These are phyloP conservation scores for Rugalucina vietnamica DNA, from an alignment of 2,888 invertebrate species.

Conservation along the genomic window DNA sequence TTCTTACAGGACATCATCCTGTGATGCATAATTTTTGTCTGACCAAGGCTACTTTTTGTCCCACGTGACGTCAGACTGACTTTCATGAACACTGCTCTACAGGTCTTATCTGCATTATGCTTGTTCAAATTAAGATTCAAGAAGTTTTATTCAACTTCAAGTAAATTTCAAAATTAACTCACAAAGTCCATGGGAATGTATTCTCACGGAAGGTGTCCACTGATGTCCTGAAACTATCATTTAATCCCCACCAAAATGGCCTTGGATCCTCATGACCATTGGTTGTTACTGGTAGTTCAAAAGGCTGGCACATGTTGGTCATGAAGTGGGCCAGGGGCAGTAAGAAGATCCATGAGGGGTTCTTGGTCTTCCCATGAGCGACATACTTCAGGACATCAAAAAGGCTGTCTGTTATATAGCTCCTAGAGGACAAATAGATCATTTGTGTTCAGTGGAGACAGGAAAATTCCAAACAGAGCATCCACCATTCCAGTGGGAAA, in stretches of 20 bases:
- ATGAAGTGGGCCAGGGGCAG: slow-evolving; percentile 50
- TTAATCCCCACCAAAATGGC: slow-evolving; percentile 49
- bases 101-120: too few relatives aligned
- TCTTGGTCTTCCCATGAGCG: not conserved
- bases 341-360: slow-evolving; percentile 47
- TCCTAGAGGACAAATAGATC: not conserved
- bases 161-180: too few relatives aligned
- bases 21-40: too few relatives aligned
- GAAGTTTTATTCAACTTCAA: too few relatives aligned
- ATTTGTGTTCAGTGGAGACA: not conserved
- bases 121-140: too few relatives aligned
- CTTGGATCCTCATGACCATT: slow-evolving; percentile 13
- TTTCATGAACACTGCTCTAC: too few relatives aligned
- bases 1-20: too few relatives aligned
- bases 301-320: slow-evolving; percentile 13
- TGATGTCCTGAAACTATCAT: not conserved
- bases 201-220: not conserved
- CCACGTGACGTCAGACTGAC: too few relatives aligned
- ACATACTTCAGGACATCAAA: not conserved
- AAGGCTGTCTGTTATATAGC: not conserved
- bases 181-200: slow-evolving; percentile 9
- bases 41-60: too few relatives aligned
- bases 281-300: slow-evolving; percentile 20
- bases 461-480: not conserved
- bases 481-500: not conserved